phyloP scores from a whole-genome alignment of 2,888 invertebrate species.

The Drosophila macrothrix region DNA sequence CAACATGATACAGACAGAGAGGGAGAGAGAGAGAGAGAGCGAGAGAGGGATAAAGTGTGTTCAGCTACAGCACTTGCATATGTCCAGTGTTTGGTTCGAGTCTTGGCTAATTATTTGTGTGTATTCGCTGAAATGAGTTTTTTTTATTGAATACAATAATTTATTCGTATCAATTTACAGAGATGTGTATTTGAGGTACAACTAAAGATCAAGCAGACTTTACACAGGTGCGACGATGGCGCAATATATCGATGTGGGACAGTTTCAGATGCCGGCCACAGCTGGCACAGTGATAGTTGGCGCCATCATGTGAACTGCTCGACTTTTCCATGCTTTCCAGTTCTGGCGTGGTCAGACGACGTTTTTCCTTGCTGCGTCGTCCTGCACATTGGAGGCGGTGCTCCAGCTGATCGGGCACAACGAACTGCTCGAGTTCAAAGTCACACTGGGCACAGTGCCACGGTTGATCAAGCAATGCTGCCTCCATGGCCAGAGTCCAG shows the following conservation, averaged over 20 bases:
- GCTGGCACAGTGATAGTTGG: conserved; percentile 88
- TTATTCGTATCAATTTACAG: neutral
- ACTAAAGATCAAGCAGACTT: conserved; percentile 23
- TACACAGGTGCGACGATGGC: conserved; percentile 90
- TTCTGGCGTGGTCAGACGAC: conserved; percentile 1
- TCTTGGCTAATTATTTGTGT: neutral
- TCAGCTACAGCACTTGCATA: neutral
- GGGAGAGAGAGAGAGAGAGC: neutral
- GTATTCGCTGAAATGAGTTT: neutral
- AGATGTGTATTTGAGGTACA: neutral
- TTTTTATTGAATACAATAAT: conserved; percentile 1
- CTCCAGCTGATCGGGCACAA: conserved; percentile 90
- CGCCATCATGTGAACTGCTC: conserved; percentile 8
- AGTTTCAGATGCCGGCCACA: conserved; percentile 90
- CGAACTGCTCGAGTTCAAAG: conserved; percentile 86
- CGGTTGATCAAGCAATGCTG: conserved; percentile 87
- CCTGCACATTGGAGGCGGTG: conserved; percentile 85
- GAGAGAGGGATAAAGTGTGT: neutral
- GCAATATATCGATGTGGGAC: conserved; percentile 93
- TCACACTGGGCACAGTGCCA: conserved; percentile 92
- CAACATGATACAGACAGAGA: neutral
- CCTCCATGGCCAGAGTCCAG: conserved; percentile 88
- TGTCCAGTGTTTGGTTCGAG: neutral
- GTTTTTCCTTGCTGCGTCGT: conserved; percentile 57
- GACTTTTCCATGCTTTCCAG: conserved; percentile 46